phyloP scores from a whole-genome alignment of 2,113 vertebrate species.

The Salvelinus alpinus region DNA sequence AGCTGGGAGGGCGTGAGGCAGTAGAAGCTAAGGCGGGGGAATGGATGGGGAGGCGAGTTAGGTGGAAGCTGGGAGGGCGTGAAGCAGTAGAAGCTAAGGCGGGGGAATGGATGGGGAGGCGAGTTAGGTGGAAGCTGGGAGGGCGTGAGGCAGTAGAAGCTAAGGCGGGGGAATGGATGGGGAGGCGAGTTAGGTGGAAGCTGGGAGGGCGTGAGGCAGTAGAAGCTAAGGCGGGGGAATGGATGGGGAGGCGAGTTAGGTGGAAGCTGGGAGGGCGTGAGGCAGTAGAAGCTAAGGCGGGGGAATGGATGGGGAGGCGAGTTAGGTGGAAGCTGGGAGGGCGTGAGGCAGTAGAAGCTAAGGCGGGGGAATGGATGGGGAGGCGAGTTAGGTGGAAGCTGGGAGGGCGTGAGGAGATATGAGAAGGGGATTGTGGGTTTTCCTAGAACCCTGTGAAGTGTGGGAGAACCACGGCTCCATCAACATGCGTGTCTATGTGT shows the following conservation, averaged over 20 bases:
- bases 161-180: not conserved
- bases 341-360: constrained; percentile 9
- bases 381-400: constrained; percentile 27
- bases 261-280: constrained; percentile 26
- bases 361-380: constrained; percentile 3
- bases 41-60: constrained; percentile 27
- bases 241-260: constrained; percentile 29
- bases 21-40: not conserved
- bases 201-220: constrained; percentile 14
- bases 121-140: constrained; percentile 23
- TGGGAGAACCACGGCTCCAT: constrained; percentile 46
- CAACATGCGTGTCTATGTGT: constrained; percentile 29
- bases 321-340: constrained; percentile 11
- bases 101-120: constrained; percentile 22
- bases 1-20: constrained; percentile 16
- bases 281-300: not conserved
- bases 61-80: constrained; percentile 23
- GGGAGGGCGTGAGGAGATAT: not conserved
- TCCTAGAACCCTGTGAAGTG: constrained; percentile 39
- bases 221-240: not conserved
- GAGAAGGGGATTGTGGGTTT: constrained; percentile 39
- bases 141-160: constrained; percentile 6
- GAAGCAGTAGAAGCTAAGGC: not conserved
- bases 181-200: constrained; percentile 33
- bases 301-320: constrained; percentile 28